Percentiles rank a stretch among this genome's conserved stretches.
phyloP scores from a whole-genome alignment of 2,797 vertebrate species.

The Helicolenus hilgendorfi region DNA sequence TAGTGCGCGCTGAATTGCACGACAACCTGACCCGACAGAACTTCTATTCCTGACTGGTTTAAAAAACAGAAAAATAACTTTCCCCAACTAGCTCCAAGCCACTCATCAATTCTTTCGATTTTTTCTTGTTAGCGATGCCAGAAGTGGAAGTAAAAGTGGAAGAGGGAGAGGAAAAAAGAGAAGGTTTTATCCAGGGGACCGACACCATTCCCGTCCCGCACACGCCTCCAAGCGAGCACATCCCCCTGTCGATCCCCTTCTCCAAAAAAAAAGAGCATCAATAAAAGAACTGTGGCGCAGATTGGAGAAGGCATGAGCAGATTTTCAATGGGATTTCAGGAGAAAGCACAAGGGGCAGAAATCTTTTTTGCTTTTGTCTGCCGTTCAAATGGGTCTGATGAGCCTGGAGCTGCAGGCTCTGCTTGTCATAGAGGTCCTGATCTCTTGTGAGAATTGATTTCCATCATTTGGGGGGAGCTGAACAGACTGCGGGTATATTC shows the following conservation, averaged over 20 bases:
- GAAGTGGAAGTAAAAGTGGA: constrained; percentile 41
- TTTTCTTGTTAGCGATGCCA: constrained; percentile 64
- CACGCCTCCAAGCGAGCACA: constrained; percentile 77
- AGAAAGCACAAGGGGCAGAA: constrained; percentile 83
- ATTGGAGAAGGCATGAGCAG: constrained; percentile 79
- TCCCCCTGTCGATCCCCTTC: constrained; percentile 62
- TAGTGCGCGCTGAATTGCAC: not conserved
- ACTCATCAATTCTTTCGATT: constrained; percentile 66
- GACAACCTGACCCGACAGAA: constrained; percentile 56
- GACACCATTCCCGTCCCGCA: constrained; percentile 74
- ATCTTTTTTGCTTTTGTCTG: constrained; percentile 88
- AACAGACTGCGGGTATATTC: constrained; percentile 76
- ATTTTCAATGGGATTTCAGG: constrained; percentile 86
- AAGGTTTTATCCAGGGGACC: constrained; percentile 73
- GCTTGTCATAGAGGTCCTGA: constrained; percentile 89
- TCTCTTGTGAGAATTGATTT: constrained; percentile 91
- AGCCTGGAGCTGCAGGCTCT: constrained; percentile 83
- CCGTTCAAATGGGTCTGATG: constrained; percentile 88
- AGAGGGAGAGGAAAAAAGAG: constrained; percentile 5
- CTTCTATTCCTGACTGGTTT: constrained; percentile 18
- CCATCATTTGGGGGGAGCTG: constrained; percentile 85
- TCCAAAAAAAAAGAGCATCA: constrained; percentile 62
- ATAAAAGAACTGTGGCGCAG: constrained; percentile 82
- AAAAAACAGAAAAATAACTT: constrained; percentile 32
- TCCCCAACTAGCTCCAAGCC: constrained; percentile 64